Base-by-base conservation (phyloP, 2,797 vertebrate genomes). In the Distichodus sexfasciatus region DNA sequence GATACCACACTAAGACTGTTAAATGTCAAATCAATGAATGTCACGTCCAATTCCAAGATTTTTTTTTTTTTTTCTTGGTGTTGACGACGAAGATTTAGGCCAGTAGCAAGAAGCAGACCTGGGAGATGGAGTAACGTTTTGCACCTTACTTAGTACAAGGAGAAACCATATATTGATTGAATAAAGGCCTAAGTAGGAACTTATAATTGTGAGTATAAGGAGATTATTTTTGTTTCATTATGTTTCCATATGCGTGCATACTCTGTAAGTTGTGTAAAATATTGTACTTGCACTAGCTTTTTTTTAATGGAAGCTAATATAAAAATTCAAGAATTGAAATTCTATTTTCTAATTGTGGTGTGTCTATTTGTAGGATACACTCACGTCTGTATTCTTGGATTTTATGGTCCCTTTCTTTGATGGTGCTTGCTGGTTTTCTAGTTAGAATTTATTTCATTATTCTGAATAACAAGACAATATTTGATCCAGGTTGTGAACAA, bases 201-300 rank as follows among this genome's bases (percentile, higher is more conserved):
- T 92, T 91, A 90, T 91, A n/a, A 90, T 93, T 90, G 90, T 93
- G 93, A 93, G n/a, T n/a, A n/a, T n/a, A 91, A 93, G 88, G 87
- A 89, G 86, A 90, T 88, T 90, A 87, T 89, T 78, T 72, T 79
- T 91, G 88, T 77, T 80, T 79, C 44, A 23, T 69, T 80, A 75
- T 72, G 41, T 81, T 93, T 93, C 92, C 92, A 92, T 92, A 92
- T 92, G 92, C 91, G 93, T 94, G 92, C 92, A 93, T 93, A 94
- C 90, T 94, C 92, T 94, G 93, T 94, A 93, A 93, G 93, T 94
- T 93, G 91, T 94, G 93, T 94, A 94, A 94, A 93, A 95, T 94
- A 94, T 94, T 94, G 92, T 94, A 95, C 92, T 94, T 95, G 94
- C 94, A 95, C 94, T 95, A 94, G 93, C 94, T 94, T 95, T 95